Evolutionary conservation across 1,140 invertebrate species (phyloP).

Genomic region (Ridgeia piscesae): DNA sequence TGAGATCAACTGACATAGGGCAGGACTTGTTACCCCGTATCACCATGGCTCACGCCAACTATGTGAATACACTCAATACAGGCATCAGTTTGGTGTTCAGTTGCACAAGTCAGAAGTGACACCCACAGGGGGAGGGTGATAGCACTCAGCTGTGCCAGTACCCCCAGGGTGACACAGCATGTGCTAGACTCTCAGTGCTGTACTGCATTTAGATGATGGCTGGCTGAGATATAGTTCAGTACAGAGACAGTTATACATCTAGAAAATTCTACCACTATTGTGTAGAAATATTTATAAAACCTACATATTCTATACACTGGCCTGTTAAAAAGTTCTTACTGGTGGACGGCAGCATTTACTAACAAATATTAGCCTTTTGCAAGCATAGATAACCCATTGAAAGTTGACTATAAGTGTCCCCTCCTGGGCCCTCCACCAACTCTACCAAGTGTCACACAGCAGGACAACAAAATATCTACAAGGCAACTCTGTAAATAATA

Average conservation of each 20-base stretch:
- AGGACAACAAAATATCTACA: no score
- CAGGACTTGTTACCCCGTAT: neutral
- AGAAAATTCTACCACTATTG: no score
- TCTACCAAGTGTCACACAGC: no score
- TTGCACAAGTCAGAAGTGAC: neutral
- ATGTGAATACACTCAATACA: neutral
- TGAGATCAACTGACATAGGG: neutral
- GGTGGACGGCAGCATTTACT: no score
- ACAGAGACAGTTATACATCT: neutral
- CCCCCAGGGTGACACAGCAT: conserved; percentile 3
- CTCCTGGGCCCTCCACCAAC: no score
- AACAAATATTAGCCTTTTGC: no score
- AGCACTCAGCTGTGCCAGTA: neutral
- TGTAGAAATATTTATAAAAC: no score
- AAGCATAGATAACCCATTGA: no score
- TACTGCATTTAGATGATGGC: neutral
- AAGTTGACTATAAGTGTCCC: no score
- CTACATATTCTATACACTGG: no score
- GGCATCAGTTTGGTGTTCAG: neutral
- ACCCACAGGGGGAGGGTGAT: neutral
- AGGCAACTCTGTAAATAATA: no score
- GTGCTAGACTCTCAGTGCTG: neutral
- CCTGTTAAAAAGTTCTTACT: no score
- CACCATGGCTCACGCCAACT: neutral
- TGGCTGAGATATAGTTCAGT: neutral